Evolutionary conservation across 2,113 vertebrate genomes (phyloP).

Genomic region (Anthoscopus minutus): DNA sequence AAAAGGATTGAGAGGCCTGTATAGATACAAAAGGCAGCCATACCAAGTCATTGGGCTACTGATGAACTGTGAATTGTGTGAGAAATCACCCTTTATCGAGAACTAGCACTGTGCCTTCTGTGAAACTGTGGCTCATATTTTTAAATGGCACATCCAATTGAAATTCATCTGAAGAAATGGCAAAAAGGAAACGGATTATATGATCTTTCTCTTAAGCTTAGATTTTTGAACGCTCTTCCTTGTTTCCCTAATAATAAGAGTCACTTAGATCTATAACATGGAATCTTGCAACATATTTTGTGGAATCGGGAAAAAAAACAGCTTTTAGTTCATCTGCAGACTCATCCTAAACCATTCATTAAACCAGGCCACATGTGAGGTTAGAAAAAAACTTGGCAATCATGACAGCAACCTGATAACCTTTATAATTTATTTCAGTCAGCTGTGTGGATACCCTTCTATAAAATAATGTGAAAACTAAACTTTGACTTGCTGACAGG

Average conservation of each 20-base stretch:
- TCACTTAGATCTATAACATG: neutral
- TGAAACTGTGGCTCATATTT: neutral
- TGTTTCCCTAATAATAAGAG: neutral
- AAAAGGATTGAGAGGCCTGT: neutral
- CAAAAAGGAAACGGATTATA: neutral
- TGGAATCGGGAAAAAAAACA: neutral
- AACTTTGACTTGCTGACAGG: neutral
- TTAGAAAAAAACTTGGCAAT: neutral
- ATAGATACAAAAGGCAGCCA: neutral
- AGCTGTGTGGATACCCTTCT: neutral
- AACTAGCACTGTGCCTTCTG: rapidly evolving
- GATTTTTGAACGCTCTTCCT: rapidly evolving
- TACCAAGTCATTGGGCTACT: neutral
- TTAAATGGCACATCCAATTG: neutral
- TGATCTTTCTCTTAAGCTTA: neutral
- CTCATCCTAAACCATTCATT: neutral
- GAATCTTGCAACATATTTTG: neutral
- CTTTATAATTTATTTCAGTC: neutral
- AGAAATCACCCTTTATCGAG: neutral
- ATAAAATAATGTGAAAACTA: neutral
- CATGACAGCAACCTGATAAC: neutral
- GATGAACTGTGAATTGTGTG: neutral
- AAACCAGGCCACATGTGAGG: neutral
- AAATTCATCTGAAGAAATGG: neutral
- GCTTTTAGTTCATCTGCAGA: neutral